A percentile compares a stretch with the other conserved stretches of the same genome.
These are phyloP conservation scores for Excalfactoria chinensis DNA, from an alignment of 2,113 vertebrate genomes.

Conservation along the genomic window DNA sequence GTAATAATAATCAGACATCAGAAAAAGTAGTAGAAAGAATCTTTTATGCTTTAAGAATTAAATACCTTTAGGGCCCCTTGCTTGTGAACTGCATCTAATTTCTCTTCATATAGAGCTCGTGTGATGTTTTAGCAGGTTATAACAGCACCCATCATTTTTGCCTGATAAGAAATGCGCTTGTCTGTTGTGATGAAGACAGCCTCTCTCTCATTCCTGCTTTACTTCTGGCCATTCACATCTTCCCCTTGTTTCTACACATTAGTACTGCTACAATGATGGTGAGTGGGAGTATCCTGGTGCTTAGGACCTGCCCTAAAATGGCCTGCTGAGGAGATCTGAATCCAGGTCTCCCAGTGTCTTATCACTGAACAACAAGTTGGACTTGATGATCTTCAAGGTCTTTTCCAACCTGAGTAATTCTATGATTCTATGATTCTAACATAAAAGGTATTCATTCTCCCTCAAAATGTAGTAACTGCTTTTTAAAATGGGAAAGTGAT, in stretches of 20 bases:
- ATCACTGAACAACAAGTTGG: not conserved
- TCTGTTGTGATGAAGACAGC: not conserved
- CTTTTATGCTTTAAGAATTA: not conserved
- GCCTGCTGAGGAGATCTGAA: not conserved
- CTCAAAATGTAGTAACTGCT: not conserved
- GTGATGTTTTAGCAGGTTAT: not conserved
- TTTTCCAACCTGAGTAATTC: too few species aligned
- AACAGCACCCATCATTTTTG: not conserved
- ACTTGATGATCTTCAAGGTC: too few species aligned
- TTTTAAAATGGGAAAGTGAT: constrained; percentile 36
- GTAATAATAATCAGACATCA: not conserved
- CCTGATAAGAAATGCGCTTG: not conserved
- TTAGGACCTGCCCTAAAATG: not conserved
- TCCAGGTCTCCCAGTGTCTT: not conserved
- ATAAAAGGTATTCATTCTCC: not conserved
- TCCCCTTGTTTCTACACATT: not conserved
- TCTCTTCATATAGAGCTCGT: not conserved
- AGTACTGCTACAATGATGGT: not conserved
- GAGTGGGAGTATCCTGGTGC: not conserved
- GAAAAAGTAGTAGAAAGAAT: not conserved
- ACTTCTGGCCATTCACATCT: not conserved
- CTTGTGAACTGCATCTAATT: not conserved
- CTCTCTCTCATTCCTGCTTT: not conserved
- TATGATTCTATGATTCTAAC: too few species aligned
- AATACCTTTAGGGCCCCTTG: not conserved